Percentiles rank a stretch among this genome's conserved stretches.
phyloP scores from a whole-genome alignment of 1,140 invertebrate species.

The Heliconius hewitsoni region DNA sequence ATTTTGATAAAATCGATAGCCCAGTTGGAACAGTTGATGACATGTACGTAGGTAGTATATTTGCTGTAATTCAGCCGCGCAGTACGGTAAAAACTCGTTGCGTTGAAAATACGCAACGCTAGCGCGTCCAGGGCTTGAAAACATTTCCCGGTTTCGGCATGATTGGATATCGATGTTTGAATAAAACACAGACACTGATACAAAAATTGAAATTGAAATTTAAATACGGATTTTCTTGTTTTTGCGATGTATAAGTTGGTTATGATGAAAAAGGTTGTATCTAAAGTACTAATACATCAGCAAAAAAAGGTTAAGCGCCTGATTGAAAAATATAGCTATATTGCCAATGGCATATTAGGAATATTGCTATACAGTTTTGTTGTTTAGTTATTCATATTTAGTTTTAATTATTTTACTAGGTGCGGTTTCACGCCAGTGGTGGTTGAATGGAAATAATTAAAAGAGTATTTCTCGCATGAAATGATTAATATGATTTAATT shows the following conservation, averaged over 20 bases:
- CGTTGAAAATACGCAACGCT: slow-evolving; percentile 30
- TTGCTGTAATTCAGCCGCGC: slow-evolving; percentile 38
- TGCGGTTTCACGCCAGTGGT: no score
- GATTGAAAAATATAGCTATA: not conserved
- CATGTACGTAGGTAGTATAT: slow-evolving; percentile 33
- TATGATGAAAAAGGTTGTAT: not conserved
- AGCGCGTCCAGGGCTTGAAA: slow-evolving; percentile 8
- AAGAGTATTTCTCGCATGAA: no score
- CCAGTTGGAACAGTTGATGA: slow-evolving; percentile 33
- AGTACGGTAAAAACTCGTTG: slow-evolving; percentile 34
- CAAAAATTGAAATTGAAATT: slow-evolving; percentile 14
- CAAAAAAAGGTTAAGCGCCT: not conserved
- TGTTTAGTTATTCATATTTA: not conserved
- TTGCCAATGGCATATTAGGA: not conserved
- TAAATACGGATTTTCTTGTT: not conserved
- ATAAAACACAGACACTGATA: slow-evolving; percentile 12
- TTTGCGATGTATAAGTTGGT: not conserved
- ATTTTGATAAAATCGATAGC: slow-evolving; percentile 37
- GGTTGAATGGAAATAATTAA: no score
- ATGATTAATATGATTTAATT: no score
- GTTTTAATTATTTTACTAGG: no score
- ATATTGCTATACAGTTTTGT: not conserved
- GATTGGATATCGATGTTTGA: slow-evolving; percentile 23
- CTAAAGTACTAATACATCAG: not conserved
- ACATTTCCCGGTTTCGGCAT: slow-evolving; percentile 19